Evolutionary conservation across 2,113 vertebrate species (phyloP).

Genomic region (Echinops telfairi): DNA sequence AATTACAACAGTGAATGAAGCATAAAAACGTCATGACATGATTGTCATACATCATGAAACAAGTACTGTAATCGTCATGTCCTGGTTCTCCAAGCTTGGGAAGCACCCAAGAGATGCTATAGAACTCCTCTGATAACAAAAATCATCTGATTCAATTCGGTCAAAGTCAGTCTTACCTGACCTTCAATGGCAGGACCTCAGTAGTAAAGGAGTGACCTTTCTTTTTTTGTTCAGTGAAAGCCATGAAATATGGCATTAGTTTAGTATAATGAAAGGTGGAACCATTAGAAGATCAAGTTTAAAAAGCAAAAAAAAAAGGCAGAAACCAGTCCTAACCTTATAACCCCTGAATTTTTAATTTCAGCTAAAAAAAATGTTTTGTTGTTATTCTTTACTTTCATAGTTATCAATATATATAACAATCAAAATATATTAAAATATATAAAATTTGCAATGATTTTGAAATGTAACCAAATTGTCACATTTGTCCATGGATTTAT

Average conservation of each 20-base stretch:
- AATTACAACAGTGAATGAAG: conserved; percentile 70
- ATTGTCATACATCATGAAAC: conserved; percentile 72
- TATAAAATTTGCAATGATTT: too few relatives aligned
- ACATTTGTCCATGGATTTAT: too few relatives aligned
- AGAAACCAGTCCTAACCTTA: too few relatives aligned
- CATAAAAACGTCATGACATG: conserved; percentile 70
- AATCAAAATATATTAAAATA: too few relatives aligned
- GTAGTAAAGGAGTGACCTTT: conserved; percentile 8
- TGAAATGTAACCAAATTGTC: too few relatives aligned
- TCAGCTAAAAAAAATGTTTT: too few relatives aligned
- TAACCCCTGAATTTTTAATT: too few relatives aligned
- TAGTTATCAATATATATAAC: too few relatives aligned
- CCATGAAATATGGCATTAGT: conserved; percentile 11
- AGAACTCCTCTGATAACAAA: not conserved
- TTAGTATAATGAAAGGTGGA: conserved; percentile 2
- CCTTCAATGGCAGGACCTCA: conserved; percentile 33
- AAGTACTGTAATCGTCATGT: conserved; percentile 54
- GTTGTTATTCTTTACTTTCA: too few relatives aligned
- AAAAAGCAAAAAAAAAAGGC: not conserved
- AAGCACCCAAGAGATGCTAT: conserved; percentile 28
- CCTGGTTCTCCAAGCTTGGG: conserved; percentile 60
- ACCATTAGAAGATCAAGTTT: not conserved
- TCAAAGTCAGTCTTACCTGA: conserved; percentile 32
- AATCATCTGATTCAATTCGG: not conserved
- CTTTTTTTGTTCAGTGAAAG: conserved; percentile 25